Base-by-base conservation (phyloP, 2,797 vertebrate species). In the Peromyscus eremicus region DNA sequence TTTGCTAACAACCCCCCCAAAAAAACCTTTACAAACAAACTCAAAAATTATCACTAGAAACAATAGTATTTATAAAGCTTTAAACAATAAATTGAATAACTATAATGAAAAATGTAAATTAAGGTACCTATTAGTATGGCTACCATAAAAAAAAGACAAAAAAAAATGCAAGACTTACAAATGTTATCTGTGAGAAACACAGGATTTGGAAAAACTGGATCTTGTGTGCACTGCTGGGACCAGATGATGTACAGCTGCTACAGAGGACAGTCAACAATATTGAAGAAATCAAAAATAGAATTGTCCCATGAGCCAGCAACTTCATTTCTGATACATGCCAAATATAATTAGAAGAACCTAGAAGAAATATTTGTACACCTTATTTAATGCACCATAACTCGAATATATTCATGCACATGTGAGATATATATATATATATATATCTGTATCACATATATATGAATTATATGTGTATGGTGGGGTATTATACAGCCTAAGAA, bases 281-380 rank as follows among this genome's bases (percentile, higher is more conserved):
- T 64, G 93, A 23, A 62, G 89, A 86, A 86, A 89, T 93, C 64
- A 85, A 73, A 89, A 83, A 73, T 89, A 79, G 77, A 73, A 52
- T 64, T 84, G 83, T 13, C 14, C 70, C 52, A 17, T 93, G 77
- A 93, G 68, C 68, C 60, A 89, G 34, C 37, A 96, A n/a, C 86
- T 91, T 71, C 34, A 85, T 12, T 81, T 94, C 34, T 93, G 62
- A 12, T 86, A 37, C 60, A 77, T 40, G 27, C 37, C 14, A 46
- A 60, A 55, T 7, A 60, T 43, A 87, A 95, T 0, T 82, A 32
- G 64, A 89, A 88, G 43, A 34, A 4, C 75, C 71, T 88, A 52
- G 37, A 92, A 94, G 66, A 84, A 84, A 37, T 89, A 77, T 76
- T 71, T 77, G 9, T 62, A 60, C 4, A 40, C 11, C n/a, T n/a